Evolutionary conservation across 2,113 vertebrate genomes (phyloP).

Genomic region (Synodontis membranacea): DNA sequence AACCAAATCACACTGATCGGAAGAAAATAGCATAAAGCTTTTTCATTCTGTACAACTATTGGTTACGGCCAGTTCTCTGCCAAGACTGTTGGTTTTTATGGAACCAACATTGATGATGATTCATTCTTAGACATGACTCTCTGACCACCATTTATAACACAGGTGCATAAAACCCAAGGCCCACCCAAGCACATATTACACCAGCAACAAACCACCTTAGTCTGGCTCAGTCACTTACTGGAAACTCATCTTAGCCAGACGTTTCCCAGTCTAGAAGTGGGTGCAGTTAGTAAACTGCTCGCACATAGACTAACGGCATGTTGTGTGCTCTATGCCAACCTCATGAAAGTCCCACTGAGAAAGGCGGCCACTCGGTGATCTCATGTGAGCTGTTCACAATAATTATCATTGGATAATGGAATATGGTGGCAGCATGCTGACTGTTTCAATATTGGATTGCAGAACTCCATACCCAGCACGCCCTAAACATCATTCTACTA

Average conservation of each 20-base stretch:
- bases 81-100: background rate
- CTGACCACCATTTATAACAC: conserved; percentile 9
- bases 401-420: conserved; percentile 64
- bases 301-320: conserved; percentile 55
- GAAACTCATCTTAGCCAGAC: conserved; percentile 62
- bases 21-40: background rate
- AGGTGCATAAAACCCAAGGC: conserved; percentile 2
- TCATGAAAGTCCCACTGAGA: conserved; percentile 25
- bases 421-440: conserved; percentile 60
- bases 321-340: conserved; percentile 41
- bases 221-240: conserved; percentile 50
- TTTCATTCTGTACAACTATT: background rate
- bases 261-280: conserved; percentile 56
- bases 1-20: background rate
- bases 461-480: conserved; percentile 6
- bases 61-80: background rate
- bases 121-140: conserved; percentile 18
- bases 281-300: conserved; percentile 67
- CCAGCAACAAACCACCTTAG: conserved; percentile 16
- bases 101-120: background rate
- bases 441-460: conserved; percentile 56
- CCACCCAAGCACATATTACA: background rate
- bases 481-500: conserved; percentile 42
- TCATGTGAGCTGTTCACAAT: conserved; percentile 67
- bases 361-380: conserved; percentile 59